phyloP scores from a whole-genome alignment of 2,888 invertebrate species.

The Drosophila monieri region DNA sequence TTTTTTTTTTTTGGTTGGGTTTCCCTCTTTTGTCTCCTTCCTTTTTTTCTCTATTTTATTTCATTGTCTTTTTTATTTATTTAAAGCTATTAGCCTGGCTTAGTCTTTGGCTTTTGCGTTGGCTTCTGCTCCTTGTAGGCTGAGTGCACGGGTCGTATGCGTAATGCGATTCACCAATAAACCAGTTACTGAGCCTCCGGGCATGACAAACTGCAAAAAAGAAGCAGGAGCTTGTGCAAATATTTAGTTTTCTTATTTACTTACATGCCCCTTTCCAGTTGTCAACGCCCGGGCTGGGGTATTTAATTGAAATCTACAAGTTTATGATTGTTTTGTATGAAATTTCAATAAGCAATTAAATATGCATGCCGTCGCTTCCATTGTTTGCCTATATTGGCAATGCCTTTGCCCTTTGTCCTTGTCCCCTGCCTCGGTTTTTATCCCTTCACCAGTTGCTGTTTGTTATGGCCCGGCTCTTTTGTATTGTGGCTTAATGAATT shows the following conservation, averaged over 20 bases:
- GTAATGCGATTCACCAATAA: constrained; percentile 47
- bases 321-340: constrained; percentile 58
- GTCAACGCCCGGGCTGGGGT: constrained; percentile 39
- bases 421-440: neutral
- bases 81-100: constrained; percentile 60
- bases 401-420: constrained; percentile 15
- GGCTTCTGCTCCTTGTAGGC: constrained; percentile 21
- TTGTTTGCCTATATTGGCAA: constrained; percentile 43
- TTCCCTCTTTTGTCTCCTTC: too few relatives aligned
- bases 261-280: constrained; percentile 31
- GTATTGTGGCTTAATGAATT: constrained; percentile 53
- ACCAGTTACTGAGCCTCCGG: constrained; percentile 27
- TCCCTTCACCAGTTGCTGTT: constrained; percentile 48
- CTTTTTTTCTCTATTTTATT: constrained; percentile 34
- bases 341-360: constrained; percentile 62
- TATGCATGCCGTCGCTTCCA: constrained; percentile 53
- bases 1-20: too few relatives aligned
- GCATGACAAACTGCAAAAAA: constrained; percentile 33
- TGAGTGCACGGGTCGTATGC: constrained; percentile 25
- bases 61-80: constrained; percentile 59
- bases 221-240: constrained; percentile 34
- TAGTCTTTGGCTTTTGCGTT: constrained; percentile 33
- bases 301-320: constrained; percentile 71
- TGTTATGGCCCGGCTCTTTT: constrained; percentile 55
- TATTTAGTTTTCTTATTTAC: constrained; percentile 42